Conservation (phyloP, 2,113 vertebrate genomes). For the Merops nubicus region DNA sequence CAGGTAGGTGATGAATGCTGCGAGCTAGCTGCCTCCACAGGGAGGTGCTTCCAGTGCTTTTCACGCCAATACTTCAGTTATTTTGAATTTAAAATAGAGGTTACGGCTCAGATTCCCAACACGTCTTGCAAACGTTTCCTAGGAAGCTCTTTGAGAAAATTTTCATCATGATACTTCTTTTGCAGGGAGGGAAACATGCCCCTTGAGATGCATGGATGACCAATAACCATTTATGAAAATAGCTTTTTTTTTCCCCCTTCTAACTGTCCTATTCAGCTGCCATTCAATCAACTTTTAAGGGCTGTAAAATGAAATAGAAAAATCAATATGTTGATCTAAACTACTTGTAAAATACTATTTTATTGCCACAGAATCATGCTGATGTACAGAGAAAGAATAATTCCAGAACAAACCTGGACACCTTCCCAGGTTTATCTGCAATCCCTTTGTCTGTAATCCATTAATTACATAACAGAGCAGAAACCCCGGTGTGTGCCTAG, state of each 20-base stretch:
- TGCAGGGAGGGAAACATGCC: not conserved
- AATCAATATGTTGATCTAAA: not conserved
- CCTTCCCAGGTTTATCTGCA: not conserved
- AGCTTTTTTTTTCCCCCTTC: fast-evolving
- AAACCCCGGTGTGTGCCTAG: not conserved
- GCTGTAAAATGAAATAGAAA: not conserved
- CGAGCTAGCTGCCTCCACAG: not conserved
- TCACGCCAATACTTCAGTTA: not conserved
- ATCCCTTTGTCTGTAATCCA: not conserved
- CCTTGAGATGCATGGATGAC: not conserved
- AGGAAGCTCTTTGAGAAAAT: not conserved
- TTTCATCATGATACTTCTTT: not conserved
- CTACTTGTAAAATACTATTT: not conserved
- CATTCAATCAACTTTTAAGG: not conserved
- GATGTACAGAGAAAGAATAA: not conserved
- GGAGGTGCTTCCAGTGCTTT: not conserved
- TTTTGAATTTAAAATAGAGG: not conserved
- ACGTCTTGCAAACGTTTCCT: not conserved
- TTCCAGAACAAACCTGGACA: not conserved
- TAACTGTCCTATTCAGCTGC: not conserved
- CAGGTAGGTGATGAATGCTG: not conserved
- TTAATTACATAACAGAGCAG: not conserved
- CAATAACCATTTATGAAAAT: not conserved
- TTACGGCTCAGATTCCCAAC: not conserved
- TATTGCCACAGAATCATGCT: not conserved